Percentiles rank a stretch among this genome's conserved stretches.
Conservation (phyloP, 2,888 invertebrate genomes). For the Caenorhabditis wallacei region DNA sequence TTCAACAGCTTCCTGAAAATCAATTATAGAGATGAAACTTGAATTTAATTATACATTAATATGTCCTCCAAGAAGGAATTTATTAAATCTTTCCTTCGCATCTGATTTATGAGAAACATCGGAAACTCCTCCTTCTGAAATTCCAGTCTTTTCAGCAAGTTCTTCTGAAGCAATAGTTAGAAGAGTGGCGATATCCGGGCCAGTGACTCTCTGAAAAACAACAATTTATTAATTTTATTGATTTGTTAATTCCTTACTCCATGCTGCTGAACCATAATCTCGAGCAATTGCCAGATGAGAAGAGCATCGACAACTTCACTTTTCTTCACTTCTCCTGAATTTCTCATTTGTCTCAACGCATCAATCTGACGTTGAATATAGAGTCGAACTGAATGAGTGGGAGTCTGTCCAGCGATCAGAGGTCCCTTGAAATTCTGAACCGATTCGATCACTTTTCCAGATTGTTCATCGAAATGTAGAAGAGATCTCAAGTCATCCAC, state of each 20-base stretch:
- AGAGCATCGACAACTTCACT: constrained; percentile 76
- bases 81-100: constrained; percentile 60
- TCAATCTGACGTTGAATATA: constrained; percentile 80
- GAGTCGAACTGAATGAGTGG: constrained; percentile 71
- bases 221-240: neutral
- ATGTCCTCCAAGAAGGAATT: constrained; percentile 65
- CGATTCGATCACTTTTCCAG: constrained; percentile 63
- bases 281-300: constrained; percentile 80
- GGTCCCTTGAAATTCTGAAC: constrained; percentile 72
- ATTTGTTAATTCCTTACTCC: constrained; percentile 70
- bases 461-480: constrained; percentile 63
- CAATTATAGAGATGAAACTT: neutral
- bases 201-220: constrained; percentile 77
- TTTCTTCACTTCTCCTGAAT: constrained; percentile 57
- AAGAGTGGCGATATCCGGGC: constrained; percentile 80
- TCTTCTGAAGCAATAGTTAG: constrained; percentile 66
- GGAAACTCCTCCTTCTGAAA: constrained; percentile 1
- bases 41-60: constrained; percentile 42
- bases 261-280: constrained; percentile 81
- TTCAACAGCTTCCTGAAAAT: constrained; percentile 78
- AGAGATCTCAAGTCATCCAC: constrained; percentile 64
- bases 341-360: constrained; percentile 64
- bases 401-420: constrained; percentile 68
- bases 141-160: constrained; percentile 47
- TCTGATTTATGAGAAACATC: constrained; percentile 27